phyloP scores from a whole-genome alignment of 2,113 vertebrate species.

The Mionectes macconnelli region DNA sequence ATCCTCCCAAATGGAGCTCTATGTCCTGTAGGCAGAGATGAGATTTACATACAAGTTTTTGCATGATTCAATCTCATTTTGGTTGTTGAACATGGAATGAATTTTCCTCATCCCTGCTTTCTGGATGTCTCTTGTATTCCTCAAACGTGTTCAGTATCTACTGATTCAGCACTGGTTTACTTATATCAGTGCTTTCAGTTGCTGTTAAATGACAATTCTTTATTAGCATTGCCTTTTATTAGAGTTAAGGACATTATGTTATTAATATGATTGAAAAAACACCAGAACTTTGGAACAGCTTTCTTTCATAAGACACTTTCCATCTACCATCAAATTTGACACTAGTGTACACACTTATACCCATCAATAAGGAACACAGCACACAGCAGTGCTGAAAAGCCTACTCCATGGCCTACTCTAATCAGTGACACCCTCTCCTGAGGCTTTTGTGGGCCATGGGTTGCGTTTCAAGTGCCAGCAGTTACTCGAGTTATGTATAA shows the following conservation, averaged over 20 bases:
- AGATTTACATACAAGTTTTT: background rate
- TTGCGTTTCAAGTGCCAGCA: slow-evolving; percentile 17
- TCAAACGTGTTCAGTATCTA: background rate
- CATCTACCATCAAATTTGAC: background rate
- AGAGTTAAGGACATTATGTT: background rate
- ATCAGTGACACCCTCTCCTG: background rate
- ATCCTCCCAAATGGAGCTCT: background rate
- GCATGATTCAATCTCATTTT: background rate
- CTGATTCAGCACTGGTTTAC: background rate
- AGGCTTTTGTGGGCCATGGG: background rate
- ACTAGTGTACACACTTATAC: background rate
- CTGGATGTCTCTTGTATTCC: background rate
- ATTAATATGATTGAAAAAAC: background rate
- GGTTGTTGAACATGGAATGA: background rate
- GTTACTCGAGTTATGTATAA: slow-evolving; percentile 13
- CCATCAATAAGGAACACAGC: background rate
- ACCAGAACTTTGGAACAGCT: background rate
- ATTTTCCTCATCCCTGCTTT: background rate
- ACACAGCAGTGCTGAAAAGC: background rate
- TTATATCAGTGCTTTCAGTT: background rate
- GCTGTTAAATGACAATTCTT: background rate
- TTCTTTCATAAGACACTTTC: background rate
- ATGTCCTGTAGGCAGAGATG: background rate
- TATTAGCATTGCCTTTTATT: background rate
- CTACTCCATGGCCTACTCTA: background rate